Base-by-base conservation (phyloP, 2,888 invertebrate genomes). In the Rhamphomyia laevipes region DNA sequence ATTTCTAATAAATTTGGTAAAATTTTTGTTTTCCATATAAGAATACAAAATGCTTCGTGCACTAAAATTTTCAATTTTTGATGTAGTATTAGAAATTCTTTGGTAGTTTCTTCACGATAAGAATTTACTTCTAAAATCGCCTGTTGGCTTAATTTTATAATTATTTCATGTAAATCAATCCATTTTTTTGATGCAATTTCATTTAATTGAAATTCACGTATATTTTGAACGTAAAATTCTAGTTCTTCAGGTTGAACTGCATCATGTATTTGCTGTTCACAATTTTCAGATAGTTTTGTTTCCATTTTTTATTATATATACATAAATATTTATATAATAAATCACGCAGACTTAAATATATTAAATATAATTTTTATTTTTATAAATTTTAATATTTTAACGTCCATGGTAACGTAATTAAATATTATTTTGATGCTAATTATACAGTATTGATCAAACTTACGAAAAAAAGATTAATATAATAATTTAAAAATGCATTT, bases 61-160 rank as follows among this genome's bases (percentile, higher is more conserved):
- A 93, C 81, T 35, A 94, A 68, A 16, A 86, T 69, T 2, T 82
- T 78, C 9, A 69, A 50, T 51, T 69, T 69, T 42, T 64, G 61
- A 4, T 63, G 59, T 0, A 63, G 51, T 53, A 90, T 80, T 10
- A 93, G 73, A 45, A 81, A 78, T 21, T 92, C 91, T 70, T 90
- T 91, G 0, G 91, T 84, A 47, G 80, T 77, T 69, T 94, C 93
- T 67, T 92, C 90, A 56, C 81, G 80, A 61, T 84, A 73, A 23
- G 77, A 77, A 12, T 80, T 76, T 1, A 88, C 88, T 74, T 91
- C 91, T 40, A 89, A 66, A 41, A 87, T 78, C 2, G 90, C 90
- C 72, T 93, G 89, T 67, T 93, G 90, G 61, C 88, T 88, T 12
- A 94, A 66, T 66, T 90, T 86, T 61, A 91, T 85, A 10, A 92